Base-by-base conservation (phyloP, 1,140 invertebrate species). In the Leptinotarsa defecta region DNA sequence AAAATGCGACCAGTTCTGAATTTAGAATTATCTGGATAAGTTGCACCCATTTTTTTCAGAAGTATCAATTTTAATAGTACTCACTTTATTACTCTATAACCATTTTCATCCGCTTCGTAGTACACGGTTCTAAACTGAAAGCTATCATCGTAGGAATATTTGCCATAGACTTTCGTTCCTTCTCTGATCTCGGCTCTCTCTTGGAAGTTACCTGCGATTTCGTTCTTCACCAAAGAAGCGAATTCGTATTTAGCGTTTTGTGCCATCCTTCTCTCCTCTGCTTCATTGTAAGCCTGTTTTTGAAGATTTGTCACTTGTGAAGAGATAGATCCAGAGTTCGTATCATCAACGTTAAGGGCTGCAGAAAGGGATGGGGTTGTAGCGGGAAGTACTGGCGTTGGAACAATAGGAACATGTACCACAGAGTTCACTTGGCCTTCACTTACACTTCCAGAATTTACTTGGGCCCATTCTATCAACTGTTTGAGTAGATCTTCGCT, bases 51-150 rank as follows among this genome's bases (percentile, higher is more conserved):
- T 62, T 13, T 64, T 64, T 17, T 11, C n/a, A 20, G 63, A 22
- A 11, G n/a, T n/a, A 43, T 43, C 34, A 43, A 43, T 43, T 43
- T 43, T 0, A 34, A 43, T 43, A 68, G 15, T 19, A 85, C 85
- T 87, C 83, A 88, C 87, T 84, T 87, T 6, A 88, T 74, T 48
- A 90, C 86, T 77, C 89, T 82, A 81, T 89, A 90, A 75, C 89
- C 89, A 74, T 89, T 86, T 77, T 90, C 86, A 80, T 90, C 89
- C 77, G 89, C 89, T 68, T 86, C 86, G 75, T 90, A 90, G 69
- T 87, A 81, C 0, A 90, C 88, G 1, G 83, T 89, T 17, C 88
- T 84, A 65, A 82, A 81, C 75, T 87, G 86, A 74, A 81, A 89
- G 4, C 88, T 89, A 82, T 90, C 88, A 67, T 83, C 85, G 79